Conservation (phyloP, 2,113 vertebrate species). For the Nanger granti region DNA sequence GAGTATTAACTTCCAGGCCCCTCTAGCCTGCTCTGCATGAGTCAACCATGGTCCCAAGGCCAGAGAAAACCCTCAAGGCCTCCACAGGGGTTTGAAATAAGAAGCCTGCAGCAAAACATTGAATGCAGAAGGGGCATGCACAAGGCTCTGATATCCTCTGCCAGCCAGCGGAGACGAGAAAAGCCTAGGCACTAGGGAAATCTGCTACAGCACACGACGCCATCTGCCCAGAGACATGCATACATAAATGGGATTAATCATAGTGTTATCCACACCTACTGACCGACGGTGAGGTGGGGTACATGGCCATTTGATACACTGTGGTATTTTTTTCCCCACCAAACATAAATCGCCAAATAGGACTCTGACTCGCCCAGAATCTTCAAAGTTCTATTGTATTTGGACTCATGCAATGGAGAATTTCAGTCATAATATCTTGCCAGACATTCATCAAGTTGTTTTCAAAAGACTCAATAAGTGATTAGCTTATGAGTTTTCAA, state of each 20-base stretch:
- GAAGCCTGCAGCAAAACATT: not conserved
- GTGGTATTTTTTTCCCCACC: not conserved
- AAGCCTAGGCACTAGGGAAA: not conserved
- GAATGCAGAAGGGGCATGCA: not conserved
- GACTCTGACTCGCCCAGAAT: not conserved
- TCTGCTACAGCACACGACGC: not conserved
- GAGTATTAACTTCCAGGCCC: not conserved
- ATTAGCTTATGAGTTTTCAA: constrained; percentile 58
- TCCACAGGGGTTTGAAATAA: not conserved
- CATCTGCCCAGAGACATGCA: not conserved
- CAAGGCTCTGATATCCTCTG: not conserved
- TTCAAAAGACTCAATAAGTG: constrained; percentile 29
- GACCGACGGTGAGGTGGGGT: not conserved
- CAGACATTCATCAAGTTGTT: constrained; percentile 61
- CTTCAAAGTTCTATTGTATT: constrained; percentile 50
- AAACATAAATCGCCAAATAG: not conserved
- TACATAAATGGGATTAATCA: not conserved
- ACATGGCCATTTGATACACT: not conserved
- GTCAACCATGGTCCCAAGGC: not conserved
- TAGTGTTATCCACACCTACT: not conserved
- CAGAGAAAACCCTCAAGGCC: not conserved
- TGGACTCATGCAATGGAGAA: constrained; percentile 46
- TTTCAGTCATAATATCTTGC: constrained; percentile 45
- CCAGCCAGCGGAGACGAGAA: not conserved
- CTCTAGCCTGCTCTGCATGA: not conserved